phyloP scores from a whole-genome alignment of 2,113 vertebrate genomes.

The Smithornis capensis region DNA sequence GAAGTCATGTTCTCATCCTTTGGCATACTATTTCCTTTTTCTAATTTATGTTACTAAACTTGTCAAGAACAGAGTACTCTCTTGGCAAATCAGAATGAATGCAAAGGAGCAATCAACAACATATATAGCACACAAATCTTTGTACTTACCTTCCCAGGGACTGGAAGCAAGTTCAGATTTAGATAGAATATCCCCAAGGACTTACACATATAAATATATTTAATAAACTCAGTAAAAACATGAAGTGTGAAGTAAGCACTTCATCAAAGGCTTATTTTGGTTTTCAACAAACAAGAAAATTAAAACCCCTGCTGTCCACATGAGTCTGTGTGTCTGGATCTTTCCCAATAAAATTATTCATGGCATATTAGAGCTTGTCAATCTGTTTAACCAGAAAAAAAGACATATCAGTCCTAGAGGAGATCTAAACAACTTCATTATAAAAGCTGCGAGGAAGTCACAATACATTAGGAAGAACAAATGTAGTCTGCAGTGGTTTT shows the following conservation, averaged over 20 bases:
- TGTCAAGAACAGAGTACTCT: constrained; percentile 3
- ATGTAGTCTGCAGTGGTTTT: background rate
- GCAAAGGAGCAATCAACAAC: constrained; percentile 8
- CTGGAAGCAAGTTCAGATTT: background rate
- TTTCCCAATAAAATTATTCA: constrained; percentile 21
- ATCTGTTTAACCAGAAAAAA: background rate
- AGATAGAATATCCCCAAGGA: background rate
- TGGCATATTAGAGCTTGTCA: constrained; percentile 18
- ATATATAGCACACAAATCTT: background rate
- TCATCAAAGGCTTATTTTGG: constrained; percentile 36
- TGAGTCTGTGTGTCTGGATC: background rate
- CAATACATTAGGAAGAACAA: background rate
- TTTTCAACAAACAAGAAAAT: constrained; percentile 52
- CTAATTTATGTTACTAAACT: constrained; percentile 41
- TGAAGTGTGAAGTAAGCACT: constrained; percentile 26
- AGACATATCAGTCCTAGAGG: background rate
- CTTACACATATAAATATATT: constrained; percentile 12
- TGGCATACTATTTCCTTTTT: constrained; percentile 1
- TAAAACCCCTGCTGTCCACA: constrained; percentile 27
- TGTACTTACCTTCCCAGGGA: background rate
- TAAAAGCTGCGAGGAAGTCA: constrained; percentile 7
- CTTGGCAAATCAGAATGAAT: constrained; percentile 24
- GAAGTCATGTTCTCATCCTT: constrained; percentile 18
- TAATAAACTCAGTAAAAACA: constrained; percentile 18
- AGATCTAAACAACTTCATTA: constrained; percentile 31